A percentile compares a stretch with the other conserved stretches of the same genome.
Evolutionary conservation across 2,113 vertebrate genomes (phyloP).

Genomic region (Amia ocellicauda): DNA sequence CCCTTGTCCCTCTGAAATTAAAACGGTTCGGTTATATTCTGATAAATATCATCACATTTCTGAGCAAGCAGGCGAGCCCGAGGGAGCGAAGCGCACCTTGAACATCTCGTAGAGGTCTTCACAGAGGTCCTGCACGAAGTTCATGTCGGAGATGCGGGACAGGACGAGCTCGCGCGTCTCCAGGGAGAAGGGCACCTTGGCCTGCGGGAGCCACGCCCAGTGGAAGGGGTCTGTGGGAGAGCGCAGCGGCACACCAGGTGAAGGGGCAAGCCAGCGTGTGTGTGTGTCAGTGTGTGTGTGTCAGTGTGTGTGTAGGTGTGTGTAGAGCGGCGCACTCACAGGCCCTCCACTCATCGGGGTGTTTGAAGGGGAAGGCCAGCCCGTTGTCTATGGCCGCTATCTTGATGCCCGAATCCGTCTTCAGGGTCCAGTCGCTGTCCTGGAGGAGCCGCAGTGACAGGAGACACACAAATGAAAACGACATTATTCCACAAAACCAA

Average conservation of each 20-base stretch:
- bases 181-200: constrained; percentile 92
- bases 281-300: too few relatives aligned
- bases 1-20: constrained; percentile 79
- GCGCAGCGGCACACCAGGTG: too few relatives aligned
- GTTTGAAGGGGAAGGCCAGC: constrained; percentile 95
- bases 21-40: too few relatives aligned
- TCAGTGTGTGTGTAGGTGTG: too few relatives aligned
- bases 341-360: constrained; percentile 94
- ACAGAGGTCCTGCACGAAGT: constrained; percentile 97
- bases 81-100: too few relatives aligned
- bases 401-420: constrained; percentile 73
- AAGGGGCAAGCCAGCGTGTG: not conserved
- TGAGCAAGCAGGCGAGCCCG: too few relatives aligned
- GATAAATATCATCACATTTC: too few relatives aligned
- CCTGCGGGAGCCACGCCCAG: constrained; percentile 96
- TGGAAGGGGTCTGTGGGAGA: constrained; percentile 84
- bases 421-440: constrained; percentile 69
- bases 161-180: constrained; percentile 87
- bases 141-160: constrained; percentile 92
- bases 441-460: constrained; percentile 16
- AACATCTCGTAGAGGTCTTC: constrained; percentile 96
- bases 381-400: constrained; percentile 97
- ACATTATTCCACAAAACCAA: too few relatives aligned
- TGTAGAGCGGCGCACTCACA: constrained; percentile 60
- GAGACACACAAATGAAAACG: not conserved